Conservation (phyloP, 1,140 invertebrate species). For the Drosophila repleta region DNA sequence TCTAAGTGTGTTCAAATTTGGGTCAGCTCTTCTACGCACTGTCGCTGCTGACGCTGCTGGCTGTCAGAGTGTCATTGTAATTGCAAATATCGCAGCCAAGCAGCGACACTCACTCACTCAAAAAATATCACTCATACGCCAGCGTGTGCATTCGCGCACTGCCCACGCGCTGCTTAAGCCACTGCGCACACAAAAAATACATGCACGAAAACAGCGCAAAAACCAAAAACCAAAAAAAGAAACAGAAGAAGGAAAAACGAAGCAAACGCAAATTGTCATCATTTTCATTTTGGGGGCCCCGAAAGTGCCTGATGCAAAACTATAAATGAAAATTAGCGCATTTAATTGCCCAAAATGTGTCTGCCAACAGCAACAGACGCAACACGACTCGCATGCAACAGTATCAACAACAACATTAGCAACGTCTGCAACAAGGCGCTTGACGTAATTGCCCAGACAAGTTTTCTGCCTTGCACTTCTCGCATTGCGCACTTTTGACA, state of each 20-base stretch:
- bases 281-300: conserved; percentile 52
- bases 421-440: conserved; percentile 62
- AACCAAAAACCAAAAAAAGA: background rate
- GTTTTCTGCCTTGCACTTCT: conserved; percentile 41
- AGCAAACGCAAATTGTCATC: conserved; percentile 66
- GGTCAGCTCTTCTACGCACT: conserved; percentile 71
- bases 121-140: conserved; percentile 56
- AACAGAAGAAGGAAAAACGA: conserved; percentile 4
- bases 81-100: conserved; percentile 76
- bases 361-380: conserved; percentile 51
- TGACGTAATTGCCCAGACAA: conserved; percentile 75
- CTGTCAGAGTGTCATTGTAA: conserved; percentile 76
- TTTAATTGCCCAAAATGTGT: conserved; percentile 79
- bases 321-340: conserved; percentile 75
- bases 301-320: conserved; percentile 9
- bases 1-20: conserved; percentile 79
- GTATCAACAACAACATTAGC: conserved; percentile 2
- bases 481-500: conserved; percentile 38
- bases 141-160: conserved; percentile 56
- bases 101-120: conserved; percentile 42
- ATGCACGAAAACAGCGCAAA: too few species aligned
- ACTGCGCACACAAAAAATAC: too few species aligned
- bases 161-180: conserved; percentile 53
- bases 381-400: conserved; percentile 24
- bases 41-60: conserved; percentile 35